These are phyloP conservation scores for Xerus rutilus DNA, from an alignment of 2,797 vertebrate genomes.

Conservation along the genomic window DNA sequence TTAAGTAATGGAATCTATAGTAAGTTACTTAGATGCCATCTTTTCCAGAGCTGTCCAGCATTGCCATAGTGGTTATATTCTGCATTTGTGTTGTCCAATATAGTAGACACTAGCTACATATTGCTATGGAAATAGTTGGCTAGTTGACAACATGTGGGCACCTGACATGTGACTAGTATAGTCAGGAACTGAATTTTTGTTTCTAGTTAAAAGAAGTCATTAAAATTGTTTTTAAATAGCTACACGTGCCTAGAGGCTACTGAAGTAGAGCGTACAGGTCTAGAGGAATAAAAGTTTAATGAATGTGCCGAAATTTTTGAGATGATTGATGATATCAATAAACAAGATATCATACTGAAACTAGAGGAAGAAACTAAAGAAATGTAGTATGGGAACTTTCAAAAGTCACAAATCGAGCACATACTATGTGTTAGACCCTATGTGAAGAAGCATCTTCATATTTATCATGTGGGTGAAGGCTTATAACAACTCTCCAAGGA, in stretches of 20 bases:
- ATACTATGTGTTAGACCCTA: background rate
- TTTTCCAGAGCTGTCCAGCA: background rate
- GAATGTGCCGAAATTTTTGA: background rate
- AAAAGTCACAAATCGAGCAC: background rate
- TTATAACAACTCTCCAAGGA: background rate
- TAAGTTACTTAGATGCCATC: background rate
- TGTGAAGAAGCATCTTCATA: background rate
- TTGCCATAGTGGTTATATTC: background rate
- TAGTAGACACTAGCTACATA: background rate
- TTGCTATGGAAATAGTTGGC: too few relatives aligned
- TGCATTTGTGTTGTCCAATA: background rate
- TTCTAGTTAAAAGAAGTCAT: background rate
- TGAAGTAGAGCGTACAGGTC: background rate
- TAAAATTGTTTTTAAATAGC: background rate
- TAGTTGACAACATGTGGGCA: background rate
- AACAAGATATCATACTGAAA: background rate
- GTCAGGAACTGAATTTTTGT: background rate
- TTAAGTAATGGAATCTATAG: background rate
- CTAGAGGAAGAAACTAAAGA: background rate
- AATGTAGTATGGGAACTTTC: background rate
- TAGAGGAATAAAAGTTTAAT: background rate
- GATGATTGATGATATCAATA: background rate
- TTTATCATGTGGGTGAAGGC: background rate
- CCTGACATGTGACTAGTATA: background rate
- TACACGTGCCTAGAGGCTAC: background rate